Percentiles rank a stretch among this genome's conserved stretches.
These are phyloP conservation scores for Camponotus vicinus DNA, from an alignment of 1,140 invertebrate genomes.

Conservation along the genomic window DNA sequence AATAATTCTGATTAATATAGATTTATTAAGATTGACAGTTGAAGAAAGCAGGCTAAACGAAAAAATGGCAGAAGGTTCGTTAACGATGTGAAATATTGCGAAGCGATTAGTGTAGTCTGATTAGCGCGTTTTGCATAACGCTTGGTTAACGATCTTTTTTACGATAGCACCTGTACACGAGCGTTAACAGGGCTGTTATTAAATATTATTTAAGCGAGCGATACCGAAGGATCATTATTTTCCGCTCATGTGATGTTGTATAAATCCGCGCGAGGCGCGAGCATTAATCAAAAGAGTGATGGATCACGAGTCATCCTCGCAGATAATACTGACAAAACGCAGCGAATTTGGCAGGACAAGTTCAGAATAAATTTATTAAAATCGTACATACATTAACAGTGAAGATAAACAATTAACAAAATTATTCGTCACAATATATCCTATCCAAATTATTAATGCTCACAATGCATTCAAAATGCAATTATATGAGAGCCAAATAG, in stretches of 20 bases:
- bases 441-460: no score
- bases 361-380: no score
- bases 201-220: conserved; percentile 55
- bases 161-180: conserved; percentile 1
- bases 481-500: no score
- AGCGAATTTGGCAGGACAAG: conserved; percentile 12
- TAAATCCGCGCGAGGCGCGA: conserved; percentile 42
- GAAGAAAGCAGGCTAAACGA: background rate
- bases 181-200: conserved; percentile 50
- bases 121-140: conserved; percentile 36
- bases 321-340: conserved; percentile 37
- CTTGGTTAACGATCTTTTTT: conserved; percentile 33
- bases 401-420: no score
- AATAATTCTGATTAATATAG: background rate
- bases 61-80: conserved; percentile 12
- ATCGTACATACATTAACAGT: no score
- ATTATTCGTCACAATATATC: no score
- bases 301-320: conserved; percentile 32
- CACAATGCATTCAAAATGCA: no score
- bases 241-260: conserved; percentile 2
- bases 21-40: background rate
- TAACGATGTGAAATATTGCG: conserved; percentile 45
- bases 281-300: conserved; percentile 50
- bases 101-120: conserved; percentile 35
- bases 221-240: conserved; percentile 58